These are phyloP conservation scores for Oreocharis arfaki DNA, from an alignment of 2,113 vertebrate genomes.

Conservation along the genomic window DNA sequence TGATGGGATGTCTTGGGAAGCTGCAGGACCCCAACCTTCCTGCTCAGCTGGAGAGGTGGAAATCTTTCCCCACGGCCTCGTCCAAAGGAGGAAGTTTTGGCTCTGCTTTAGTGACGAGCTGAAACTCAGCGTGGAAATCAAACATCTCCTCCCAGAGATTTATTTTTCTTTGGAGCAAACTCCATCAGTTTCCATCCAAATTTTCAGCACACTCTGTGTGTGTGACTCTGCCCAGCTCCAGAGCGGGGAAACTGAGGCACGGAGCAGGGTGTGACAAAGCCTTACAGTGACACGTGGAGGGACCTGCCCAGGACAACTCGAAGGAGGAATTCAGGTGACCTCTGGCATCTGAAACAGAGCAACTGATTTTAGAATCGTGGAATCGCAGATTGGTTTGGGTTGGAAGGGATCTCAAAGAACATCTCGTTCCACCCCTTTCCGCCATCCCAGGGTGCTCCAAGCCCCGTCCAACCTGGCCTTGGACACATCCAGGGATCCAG, in stretches of 20 bases:
- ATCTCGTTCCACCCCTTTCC: background rate
- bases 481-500: background rate
- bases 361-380: background rate
- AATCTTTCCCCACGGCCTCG: background rate
- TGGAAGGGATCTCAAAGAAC: background rate
- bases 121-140: background rate
- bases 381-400: background rate
- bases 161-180: background rate
- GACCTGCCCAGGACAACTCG: background rate
- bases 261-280: background rate
- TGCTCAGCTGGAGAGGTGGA: background rate
- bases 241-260: slow-evolving; percentile 3
- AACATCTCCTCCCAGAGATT: background rate
- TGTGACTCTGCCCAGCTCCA: background rate
- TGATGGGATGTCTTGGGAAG: background rate
- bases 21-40: background rate
- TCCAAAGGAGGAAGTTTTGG: background rate
- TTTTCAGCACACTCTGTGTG: background rate
- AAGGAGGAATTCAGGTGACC: background rate
- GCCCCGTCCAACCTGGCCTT: rapidly evolving
- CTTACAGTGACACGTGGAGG: background rate
- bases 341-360: background rate
- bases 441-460: rapidly evolving
- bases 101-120: background rate
- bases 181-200: background rate